A percentile compares a stretch with the other conserved stretches of the same genome.
phyloP scores from a whole-genome alignment of 2,113 vertebrate species.

The Hydrolagus affinis region DNA sequence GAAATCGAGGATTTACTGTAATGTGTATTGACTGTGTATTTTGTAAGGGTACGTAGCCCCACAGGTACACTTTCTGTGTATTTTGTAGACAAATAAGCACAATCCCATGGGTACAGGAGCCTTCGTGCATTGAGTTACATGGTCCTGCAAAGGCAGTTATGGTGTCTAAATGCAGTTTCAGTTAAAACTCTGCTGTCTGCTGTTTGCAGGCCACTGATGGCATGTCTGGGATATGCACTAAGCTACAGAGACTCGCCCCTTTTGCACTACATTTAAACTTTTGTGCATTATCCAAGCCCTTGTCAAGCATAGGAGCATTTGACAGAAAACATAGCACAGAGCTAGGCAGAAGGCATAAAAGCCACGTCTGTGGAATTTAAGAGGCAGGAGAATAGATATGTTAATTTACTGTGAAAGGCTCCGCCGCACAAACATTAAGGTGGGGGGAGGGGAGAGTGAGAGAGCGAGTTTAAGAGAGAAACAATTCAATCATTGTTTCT shows the following conservation, averaged over 20 bases:
- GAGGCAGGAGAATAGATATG: not conserved
- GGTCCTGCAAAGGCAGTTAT: slow-evolving; percentile 2
- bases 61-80: too few species aligned
- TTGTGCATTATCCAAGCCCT: not conserved
- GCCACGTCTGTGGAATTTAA: not conserved
- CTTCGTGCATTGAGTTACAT: not conserved
- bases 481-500: too few species aligned
- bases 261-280: slow-evolving; percentile 11
- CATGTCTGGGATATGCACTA: not conserved
- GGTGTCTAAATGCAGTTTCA: slow-evolving; percentile 21
- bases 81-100: too few species aligned
- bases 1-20: too few species aligned
- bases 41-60: too few species aligned
- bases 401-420: not conserved
- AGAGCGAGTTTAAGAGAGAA: too few species aligned
- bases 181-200: not conserved
- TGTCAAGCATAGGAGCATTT: not conserved
- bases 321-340: not conserved
- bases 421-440: not conserved
- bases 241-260: not conserved
- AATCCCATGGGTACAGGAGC: too few species aligned
- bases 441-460: too few species aligned
- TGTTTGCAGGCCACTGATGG: slow-evolving; percentile 19
- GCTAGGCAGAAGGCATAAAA: not conserved
- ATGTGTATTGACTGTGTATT: too few species aligned